Percentiles rank a stretch among this genome's conserved stretches.
Evolutionary conservation across 2,888 invertebrate genomes (phyloP).

Genomic region (Cheilosia urbana): DNA sequence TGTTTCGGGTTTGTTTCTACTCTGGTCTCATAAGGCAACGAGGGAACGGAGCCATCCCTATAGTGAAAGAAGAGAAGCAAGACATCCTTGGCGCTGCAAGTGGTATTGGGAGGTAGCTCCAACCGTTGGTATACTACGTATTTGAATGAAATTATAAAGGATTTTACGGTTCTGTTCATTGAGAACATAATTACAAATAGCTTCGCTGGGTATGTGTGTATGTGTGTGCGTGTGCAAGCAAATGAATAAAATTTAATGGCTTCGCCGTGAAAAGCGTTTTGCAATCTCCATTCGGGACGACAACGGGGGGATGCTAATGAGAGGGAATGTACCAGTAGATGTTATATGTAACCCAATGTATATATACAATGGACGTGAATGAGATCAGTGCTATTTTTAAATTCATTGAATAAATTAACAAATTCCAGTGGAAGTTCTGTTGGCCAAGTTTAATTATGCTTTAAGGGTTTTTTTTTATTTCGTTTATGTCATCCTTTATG

Average conservation of each 20-base stretch:
- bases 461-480: background rate
- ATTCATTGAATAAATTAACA: slow-evolving; percentile 58
- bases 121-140: background rate
- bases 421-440: slow-evolving; percentile 31
- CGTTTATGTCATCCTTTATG: background rate
- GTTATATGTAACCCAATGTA: background rate
- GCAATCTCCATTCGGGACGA: slow-evolving; percentile 24
- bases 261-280: slow-evolving; percentile 46
- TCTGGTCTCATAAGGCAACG: slow-evolving; percentile 25
- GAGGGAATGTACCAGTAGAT: background rate
- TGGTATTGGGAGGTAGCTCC: background rate
- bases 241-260: slow-evolving; percentile 64
- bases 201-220: background rate
- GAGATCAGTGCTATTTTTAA: slow-evolving; percentile 47
- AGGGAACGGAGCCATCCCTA: background rate
- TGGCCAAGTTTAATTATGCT: slow-evolving; percentile 48
- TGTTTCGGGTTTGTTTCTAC: slow-evolving; percentile 23
- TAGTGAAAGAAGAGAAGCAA: background rate
- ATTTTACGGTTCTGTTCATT: slow-evolving; percentile 45
- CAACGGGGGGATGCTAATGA: background rate
- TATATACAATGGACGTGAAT: background rate
- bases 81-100: slow-evolving; percentile 28
- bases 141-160: slow-evolving; percentile 52
- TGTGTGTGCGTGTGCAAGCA: slow-evolving; percentile 20
- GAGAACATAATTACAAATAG: slow-evolving; percentile 45